These are phyloP conservation scores for Augochlora pura DNA, from an alignment of 1,140 invertebrate species.

Conservation along the genomic window DNA sequence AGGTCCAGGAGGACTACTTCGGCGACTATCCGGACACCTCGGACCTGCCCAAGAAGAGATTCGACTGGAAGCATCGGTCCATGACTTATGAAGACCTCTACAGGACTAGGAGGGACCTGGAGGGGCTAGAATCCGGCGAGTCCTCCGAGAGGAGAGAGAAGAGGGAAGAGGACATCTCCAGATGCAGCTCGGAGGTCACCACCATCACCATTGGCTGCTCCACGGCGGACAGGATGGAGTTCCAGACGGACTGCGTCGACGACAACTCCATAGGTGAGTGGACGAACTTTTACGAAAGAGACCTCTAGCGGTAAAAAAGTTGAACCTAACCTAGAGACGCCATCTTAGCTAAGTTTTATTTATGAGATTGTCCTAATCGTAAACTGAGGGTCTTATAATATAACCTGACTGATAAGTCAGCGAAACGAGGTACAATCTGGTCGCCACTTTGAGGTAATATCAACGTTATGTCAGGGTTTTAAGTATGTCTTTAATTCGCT, in stretches of 20 bases:
- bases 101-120: constrained; percentile 61
- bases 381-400: too few relatives aligned
- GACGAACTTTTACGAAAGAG: too few relatives aligned
- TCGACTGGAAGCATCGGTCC: constrained; percentile 39
- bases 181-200: constrained; percentile 79
- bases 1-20: constrained; percentile 72
- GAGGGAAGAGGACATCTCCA: constrained; percentile 72
- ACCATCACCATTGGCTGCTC: constrained; percentile 85
- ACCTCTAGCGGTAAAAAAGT: too few relatives aligned
- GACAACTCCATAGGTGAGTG: constrained; percentile 80
- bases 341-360: too few relatives aligned
- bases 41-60: constrained; percentile 67
- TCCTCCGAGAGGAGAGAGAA: constrained; percentile 74
- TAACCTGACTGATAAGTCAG: too few relatives aligned
- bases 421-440: too few relatives aligned
- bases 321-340: too few relatives aligned
- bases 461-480: too few relatives aligned
- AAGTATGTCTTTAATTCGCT: too few relatives aligned
- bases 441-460: too few relatives aligned
- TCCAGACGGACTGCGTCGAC: constrained; percentile 84
- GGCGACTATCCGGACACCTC: constrained; percentile 70
- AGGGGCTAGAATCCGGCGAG: constrained; percentile 69
- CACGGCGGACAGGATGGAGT: constrained; percentile 86
- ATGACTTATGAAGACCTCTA: constrained; percentile 68
- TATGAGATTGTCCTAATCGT: too few relatives aligned